Percentiles rank a stretch among this genome's conserved stretches.
Evolutionary conservation across 2,888 invertebrate genomes (phyloP).

Genomic region (Plemyria rubiginata): DNA sequence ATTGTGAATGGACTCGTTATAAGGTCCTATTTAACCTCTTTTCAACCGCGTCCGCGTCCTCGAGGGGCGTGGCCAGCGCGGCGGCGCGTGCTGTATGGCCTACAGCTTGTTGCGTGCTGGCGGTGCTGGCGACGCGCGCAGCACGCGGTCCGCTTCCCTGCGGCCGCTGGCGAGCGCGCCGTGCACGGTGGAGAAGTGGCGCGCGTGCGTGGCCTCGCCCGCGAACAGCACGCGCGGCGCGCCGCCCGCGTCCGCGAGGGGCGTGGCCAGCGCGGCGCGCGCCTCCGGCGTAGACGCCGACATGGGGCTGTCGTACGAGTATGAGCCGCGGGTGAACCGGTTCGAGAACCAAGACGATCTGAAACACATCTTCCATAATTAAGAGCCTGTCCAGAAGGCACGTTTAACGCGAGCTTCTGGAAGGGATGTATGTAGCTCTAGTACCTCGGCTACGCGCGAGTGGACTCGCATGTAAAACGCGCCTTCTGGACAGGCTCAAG

Average conservation of each 20-base stretch:
- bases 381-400: no score
- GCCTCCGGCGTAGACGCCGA: conserved; percentile 79
- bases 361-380: conserved; percentile 19
- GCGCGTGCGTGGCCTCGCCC: conserved; percentile 84
- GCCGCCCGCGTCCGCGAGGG: conserved; percentile 76
- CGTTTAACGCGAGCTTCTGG: no score
- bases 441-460: no score
- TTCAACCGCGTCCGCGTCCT: no score
- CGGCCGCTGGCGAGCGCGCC: conserved; percentile 88
- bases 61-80: no score
- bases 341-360: conserved; percentile 90
- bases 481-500: no score
- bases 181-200: conserved; percentile 89
- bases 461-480: no score
- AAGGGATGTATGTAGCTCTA: no score
- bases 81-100: no score
- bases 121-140: conserved; percentile 23
- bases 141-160: conserved; percentile 83
- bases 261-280: conserved; percentile 80
- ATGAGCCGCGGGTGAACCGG: conserved; percentile 89
- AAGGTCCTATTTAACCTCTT: no score
- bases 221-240: conserved; percentile 84
- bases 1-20: no score
- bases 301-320: conserved; percentile 85
- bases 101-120: conserved; percentile 35